A percentile compares a stretch with the other conserved stretches of the same genome.
phyloP scores from a whole-genome alignment of 2,888 invertebrate genomes.

The Dendrolimus houi region DNA sequence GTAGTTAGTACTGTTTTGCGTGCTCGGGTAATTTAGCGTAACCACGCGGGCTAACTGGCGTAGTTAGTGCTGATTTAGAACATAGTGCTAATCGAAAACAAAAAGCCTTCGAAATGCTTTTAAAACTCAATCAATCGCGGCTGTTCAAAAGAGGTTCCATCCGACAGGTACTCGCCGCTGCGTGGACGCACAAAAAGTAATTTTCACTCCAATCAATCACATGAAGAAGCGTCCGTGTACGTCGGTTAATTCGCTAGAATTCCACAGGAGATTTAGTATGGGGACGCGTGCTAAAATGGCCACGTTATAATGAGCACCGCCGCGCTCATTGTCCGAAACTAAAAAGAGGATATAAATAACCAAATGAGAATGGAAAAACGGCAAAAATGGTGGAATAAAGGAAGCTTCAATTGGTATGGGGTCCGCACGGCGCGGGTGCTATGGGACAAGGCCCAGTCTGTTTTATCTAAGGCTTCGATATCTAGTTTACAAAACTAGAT shows the following conservation, averaged over 20 bases:
- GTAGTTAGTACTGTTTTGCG: no score
- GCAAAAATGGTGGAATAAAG: slow-evolving; percentile 73
- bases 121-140: slow-evolving; percentile 38
- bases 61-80: no score
- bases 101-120: slow-evolving; percentile 3
- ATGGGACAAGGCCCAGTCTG: not conserved
- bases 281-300: slow-evolving; percentile 58
- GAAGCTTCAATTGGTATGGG: slow-evolving; percentile 54
- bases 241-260: slow-evolving; percentile 72
- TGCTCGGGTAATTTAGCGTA: no score
- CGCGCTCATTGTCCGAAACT: slow-evolving; percentile 46
- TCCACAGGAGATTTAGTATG: slow-evolving; percentile 69
- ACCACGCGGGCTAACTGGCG: no score
- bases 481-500: no score
- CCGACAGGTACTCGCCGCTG: slow-evolving; percentile 21
- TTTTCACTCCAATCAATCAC: slow-evolving; percentile 73
- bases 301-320: slow-evolving; percentile 64
- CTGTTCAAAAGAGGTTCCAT: slow-evolving; percentile 21
- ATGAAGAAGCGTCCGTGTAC: slow-evolving; percentile 59
- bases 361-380: slow-evolving; percentile 75
- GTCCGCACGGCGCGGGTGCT: not conserved
- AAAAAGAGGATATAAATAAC: slow-evolving; percentile 73
- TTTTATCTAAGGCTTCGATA: no score
- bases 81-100: not conserved
- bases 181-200: slow-evolving; percentile 34